These are phyloP conservation scores for Aptenodytes forsteri DNA, from an alignment of 2,113 vertebrate species.

Conservation along the genomic window DNA sequence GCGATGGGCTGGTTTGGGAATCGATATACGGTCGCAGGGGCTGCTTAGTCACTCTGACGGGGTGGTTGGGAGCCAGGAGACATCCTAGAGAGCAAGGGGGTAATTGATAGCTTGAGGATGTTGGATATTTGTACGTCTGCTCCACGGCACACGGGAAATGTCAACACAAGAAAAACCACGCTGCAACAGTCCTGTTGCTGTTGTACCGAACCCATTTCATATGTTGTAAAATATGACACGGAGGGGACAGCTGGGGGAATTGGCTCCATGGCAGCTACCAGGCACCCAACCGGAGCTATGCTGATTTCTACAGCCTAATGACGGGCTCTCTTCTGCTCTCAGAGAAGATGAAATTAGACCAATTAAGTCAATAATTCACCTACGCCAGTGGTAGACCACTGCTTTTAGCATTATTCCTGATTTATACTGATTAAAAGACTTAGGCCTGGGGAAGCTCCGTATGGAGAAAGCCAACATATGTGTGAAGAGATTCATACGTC, in stretches of 20 bases:
- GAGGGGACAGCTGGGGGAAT: neutral
- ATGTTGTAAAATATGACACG: accelerated
- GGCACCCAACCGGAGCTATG: neutral
- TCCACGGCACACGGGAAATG: accelerated
- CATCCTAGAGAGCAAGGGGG: neutral
- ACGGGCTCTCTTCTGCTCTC: neutral
- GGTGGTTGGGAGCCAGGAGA: neutral
- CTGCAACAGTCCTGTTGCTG: neutral
- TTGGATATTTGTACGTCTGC: neutral
- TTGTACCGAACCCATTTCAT: neutral
- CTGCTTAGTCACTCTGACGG: neutral
- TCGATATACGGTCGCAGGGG: accelerated
- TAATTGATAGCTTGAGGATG: neutral
- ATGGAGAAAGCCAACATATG: neutral
- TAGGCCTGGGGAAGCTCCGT: neutral
- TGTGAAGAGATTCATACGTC: neutral
- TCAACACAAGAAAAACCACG: accelerated
- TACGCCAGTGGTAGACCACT: accelerated
- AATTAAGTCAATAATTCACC: neutral
- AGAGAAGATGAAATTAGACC: neutral
- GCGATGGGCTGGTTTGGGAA: neutral
- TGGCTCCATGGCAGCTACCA: neutral
- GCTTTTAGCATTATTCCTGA: neutral
- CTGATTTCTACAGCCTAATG: neutral
- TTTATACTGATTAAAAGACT: neutral